phyloP scores from a whole-genome alignment of 1,140 invertebrate species.

The Prorops nasuta region DNA sequence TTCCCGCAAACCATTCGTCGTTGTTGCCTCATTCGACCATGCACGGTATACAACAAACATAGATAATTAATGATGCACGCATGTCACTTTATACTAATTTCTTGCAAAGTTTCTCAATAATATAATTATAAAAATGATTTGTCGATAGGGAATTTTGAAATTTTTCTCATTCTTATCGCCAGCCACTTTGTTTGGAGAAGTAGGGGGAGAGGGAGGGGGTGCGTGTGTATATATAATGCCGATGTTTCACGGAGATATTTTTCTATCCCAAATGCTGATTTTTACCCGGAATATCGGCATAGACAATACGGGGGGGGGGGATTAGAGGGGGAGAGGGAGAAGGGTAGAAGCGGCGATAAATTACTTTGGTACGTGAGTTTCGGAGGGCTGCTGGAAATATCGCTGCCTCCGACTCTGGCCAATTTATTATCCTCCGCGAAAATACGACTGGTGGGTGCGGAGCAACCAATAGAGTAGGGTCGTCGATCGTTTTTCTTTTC shows the following conservation, averaged over 20 bases:
- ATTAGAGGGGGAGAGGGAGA: no score
- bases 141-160: neutral
- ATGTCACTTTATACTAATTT: no score
- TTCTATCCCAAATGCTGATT: constrained; percentile 17
- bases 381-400: constrained; percentile 15
- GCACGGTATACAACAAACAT: no score
- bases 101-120: no score
- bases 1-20: neutral
- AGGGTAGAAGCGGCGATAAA: constrained; percentile 21
- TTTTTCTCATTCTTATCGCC: neutral
- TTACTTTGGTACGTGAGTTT: constrained; percentile 22
- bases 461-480: no score
- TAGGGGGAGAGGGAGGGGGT: no score
- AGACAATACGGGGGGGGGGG: neutral
- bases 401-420: constrained; percentile 8
- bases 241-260: constrained; percentile 19
- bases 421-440: constrained; percentile 20
- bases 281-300: constrained; percentile 9
- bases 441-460: no score
- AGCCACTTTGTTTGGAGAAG: neutral
- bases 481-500: no score
- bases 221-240: neutral
- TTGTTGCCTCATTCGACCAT: neutral
- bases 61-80: no score
- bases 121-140: no score